Percentiles rank a stretch among this genome's conserved stretches.
Evolutionary conservation across 2,888 invertebrate genomes (phyloP).

Genomic region (Diplazon laetatorius): DNA sequence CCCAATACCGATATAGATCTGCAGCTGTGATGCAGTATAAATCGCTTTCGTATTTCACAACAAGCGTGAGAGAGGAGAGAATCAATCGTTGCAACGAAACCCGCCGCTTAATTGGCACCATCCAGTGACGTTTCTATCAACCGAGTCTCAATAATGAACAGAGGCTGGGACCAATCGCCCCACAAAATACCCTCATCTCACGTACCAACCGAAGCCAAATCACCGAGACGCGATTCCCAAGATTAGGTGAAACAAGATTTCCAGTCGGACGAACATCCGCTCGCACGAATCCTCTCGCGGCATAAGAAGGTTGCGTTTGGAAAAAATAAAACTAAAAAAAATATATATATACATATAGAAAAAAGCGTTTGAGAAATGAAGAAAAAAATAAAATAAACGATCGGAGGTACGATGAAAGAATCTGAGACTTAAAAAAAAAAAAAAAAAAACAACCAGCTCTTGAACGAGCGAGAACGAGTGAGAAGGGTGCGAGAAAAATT

Average conservation of each 20-base stretch:
- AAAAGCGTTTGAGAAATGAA: too few species aligned
- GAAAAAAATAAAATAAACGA: conserved; percentile 20
- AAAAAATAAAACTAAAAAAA: too few species aligned
- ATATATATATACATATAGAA: too few species aligned
- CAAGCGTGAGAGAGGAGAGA: conserved; percentile 64
- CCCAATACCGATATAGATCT: too few species aligned
- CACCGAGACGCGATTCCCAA: conserved; percentile 67
- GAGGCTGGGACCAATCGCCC: conserved; percentile 19
- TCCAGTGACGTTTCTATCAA: conserved; percentile 78
- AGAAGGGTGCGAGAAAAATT: conserved; percentile 74
- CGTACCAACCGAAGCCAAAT: background rate
- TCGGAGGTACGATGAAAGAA: conserved; percentile 21
- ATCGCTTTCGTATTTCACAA: conserved; percentile 40
- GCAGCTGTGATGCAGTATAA: background rate
- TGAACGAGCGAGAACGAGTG: conserved; percentile 49
- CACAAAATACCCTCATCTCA: conserved; percentile 23
- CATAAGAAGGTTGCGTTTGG: too few species aligned
- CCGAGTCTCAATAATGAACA: conserved; percentile 65
- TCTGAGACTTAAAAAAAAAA: background rate
- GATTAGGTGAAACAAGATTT: conserved; percentile 72
- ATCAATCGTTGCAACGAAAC: conserved; percentile 75
- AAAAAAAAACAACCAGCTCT: background rate
- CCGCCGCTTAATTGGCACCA: conserved; percentile 77
- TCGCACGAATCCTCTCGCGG: background rate
- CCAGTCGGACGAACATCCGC: background rate